Percentiles rank a stretch among this genome's conserved stretches.
Evolutionary conservation across 2,888 invertebrate species (phyloP).

Genomic region (Embidobia sp.): DNA sequence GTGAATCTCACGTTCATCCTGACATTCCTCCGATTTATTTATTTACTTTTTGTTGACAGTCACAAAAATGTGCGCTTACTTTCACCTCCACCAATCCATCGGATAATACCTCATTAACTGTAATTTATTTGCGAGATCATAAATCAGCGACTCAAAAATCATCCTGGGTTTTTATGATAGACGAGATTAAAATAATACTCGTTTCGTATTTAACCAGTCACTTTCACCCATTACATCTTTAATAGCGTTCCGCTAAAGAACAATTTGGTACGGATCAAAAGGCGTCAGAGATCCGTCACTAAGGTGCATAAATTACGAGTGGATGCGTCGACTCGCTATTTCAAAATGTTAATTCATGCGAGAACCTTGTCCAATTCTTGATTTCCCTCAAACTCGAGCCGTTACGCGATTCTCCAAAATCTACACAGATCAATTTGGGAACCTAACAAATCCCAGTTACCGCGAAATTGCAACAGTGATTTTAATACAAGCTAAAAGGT

Average conservation of each 20-base stretch:
- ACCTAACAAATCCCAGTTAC: too few species aligned
- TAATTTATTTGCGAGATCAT: constrained; percentile 58
- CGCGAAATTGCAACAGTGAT: too few species aligned
- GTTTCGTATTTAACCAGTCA: constrained; percentile 46
- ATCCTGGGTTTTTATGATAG: constrained; percentile 54
- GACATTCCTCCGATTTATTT: constrained; percentile 25
- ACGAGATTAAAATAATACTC: constrained; percentile 62
- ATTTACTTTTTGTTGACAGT: constrained; percentile 6
- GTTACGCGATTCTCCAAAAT: constrained; percentile 3
- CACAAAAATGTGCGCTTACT: constrained; percentile 27
- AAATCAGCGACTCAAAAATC: constrained; percentile 58
- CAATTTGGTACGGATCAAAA: constrained; percentile 44
- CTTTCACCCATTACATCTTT: constrained; percentile 57
- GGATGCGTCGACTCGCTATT: constrained; percentile 25
- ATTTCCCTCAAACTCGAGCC: constrained; percentile 2
- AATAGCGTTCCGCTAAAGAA: constrained; percentile 21
- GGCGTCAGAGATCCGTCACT: constrained; percentile 36
- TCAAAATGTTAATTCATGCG: constrained; percentile 49
- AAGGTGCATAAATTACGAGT: constrained; percentile 32
- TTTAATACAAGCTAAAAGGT: too few species aligned
- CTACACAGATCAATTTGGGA: constrained; percentile 8
- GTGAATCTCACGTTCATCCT: constrained; percentile 19
- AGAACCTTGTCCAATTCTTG: constrained; percentile 2
- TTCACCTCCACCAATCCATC: constrained; percentile 37
- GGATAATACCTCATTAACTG: constrained; percentile 61